A percentile compares a stretch with the other conserved stretches of the same genome.
These are phyloP conservation scores for Paralvinella palmiformis DNA, from an alignment of 1,140 invertebrate species.

Conservation along the genomic window DNA sequence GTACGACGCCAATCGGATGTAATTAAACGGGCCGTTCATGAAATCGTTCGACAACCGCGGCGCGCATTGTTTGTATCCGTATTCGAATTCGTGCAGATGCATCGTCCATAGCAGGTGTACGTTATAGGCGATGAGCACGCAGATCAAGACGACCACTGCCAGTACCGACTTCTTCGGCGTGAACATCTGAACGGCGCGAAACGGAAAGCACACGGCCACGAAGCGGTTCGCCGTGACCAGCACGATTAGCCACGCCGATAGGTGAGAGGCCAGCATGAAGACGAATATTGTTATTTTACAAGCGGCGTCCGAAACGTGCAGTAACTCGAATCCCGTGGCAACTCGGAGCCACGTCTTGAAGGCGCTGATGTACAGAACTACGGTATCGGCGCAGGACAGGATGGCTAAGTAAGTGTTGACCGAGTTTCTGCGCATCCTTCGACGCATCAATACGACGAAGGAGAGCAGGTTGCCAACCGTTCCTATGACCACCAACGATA, in stretches of 20 bases:
- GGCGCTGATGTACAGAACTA: constrained; percentile 39
- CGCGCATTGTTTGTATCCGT: background rate
- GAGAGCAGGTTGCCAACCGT: constrained; percentile 38
- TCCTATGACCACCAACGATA: constrained; percentile 36
- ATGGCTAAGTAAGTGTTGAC: constrained; percentile 42
- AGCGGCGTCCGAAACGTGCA: background rate
- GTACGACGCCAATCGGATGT: constrained; percentile 8
- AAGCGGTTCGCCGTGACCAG: constrained; percentile 15
- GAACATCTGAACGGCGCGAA: constrained; percentile 9
- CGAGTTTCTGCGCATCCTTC: constrained; percentile 35
- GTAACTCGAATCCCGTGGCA: constrained; percentile 10
- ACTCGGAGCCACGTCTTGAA: constrained; percentile 42
- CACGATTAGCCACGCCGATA: constrained; percentile 15
- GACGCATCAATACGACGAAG: constrained; percentile 33
- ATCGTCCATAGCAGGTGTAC: constrained; percentile 14
- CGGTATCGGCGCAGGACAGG: constrained; percentile 41
- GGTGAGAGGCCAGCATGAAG: constrained; percentile 2
- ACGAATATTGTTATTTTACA: constrained; percentile 12
- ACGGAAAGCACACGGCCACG: constrained; percentile 16
- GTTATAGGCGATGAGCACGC: constrained; percentile 2
- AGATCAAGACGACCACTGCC: background rate
- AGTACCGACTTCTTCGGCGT: background rate
- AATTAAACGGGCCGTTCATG: constrained; percentile 4
- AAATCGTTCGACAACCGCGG: background rate
- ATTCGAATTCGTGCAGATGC: background rate